Base-by-base conservation (phyloP, 2,888 invertebrate genomes). In the Drosophila gaucha region DNA sequence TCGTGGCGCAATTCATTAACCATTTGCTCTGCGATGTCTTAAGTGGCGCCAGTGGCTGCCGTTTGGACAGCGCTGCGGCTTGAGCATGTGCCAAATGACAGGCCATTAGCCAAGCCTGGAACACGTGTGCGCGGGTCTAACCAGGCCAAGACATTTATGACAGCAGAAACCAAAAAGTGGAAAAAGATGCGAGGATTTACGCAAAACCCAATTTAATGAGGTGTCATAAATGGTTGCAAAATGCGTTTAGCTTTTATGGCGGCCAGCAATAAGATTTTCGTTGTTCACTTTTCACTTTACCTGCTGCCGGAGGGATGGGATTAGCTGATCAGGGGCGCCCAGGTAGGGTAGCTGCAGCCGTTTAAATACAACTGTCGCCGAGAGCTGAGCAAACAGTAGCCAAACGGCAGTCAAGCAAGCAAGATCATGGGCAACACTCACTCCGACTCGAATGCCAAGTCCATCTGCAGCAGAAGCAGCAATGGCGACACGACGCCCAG, bases 181-280 rank as follows among this genome's bases (percentile, higher is more conserved):
- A 6, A 14, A 44, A 16, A 30, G 6, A 8, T 6, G 28, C 28
- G 8, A 18, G 43, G 55, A 65, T 69, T 64, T 54, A 24, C 24
- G 33, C 26, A 67, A 76, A 76, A 73, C 72, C 73, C 71, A 60
- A 50, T 41, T 50, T 66, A 73, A 75, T 70, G 63, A 39, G 46
- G 33, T 14, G 38, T 30, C 39, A 57, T 74, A 72, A 76, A 47
- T 33, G 39, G 35, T 8, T 33, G 36, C 30, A 41, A 31, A 35
- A 14, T 28, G 35, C 16, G 43, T 26, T 44, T n/a, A 47, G 36
- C 38, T 44, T 54, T 54, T 54, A 59, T 60, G 43, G 55, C 47
- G 5, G 6, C 6, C 49, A 41, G 67, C 67, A 55, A 67, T 67
- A 35, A 38, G 60, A 67, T 31, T 56, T 28, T 1, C 33, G 24